Evolutionary conservation across 1,140 invertebrate genomes (phyloP).

Genomic region (Pseudomyrmex sp.): DNA sequence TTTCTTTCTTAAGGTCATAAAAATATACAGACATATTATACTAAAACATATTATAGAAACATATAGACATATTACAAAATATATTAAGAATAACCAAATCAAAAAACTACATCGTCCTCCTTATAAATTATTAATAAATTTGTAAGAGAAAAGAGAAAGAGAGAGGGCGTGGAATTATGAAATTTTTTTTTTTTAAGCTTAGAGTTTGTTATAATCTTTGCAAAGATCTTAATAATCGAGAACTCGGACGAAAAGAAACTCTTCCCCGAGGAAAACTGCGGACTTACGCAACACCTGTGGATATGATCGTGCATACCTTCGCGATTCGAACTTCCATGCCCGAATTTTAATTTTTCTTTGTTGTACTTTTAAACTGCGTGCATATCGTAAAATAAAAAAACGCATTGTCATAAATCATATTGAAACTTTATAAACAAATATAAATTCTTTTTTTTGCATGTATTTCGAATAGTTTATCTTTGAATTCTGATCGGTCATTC

Average conservation of each 20-base stretch:
- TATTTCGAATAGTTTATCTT: neutral
- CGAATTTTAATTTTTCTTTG: conserved; percentile 5
- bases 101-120: no score
- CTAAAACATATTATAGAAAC: no score
- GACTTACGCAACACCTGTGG: conserved; percentile 27
- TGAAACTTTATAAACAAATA: neutral
- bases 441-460: conserved; percentile 4
- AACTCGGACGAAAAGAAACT: conserved; percentile 23
- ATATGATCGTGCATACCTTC: neutral
- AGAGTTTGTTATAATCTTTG: neutral
- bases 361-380: conserved; percentile 11
- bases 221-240: conserved; percentile 12
- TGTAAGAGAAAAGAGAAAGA: no score
- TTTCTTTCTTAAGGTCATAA: neutral
- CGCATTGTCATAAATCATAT: no score
- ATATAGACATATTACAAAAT: no score
- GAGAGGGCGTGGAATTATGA: no score
- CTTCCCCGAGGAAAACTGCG: neutral
- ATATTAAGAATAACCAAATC: no score
- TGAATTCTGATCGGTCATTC: conserved; percentile 1
- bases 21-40: no score
- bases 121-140: no score
- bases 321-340: neutral
- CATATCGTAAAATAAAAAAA: neutral
- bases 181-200: no score